phyloP scores from a whole-genome alignment of 1,140 invertebrate species.

The Plutomurus gul region DNA sequence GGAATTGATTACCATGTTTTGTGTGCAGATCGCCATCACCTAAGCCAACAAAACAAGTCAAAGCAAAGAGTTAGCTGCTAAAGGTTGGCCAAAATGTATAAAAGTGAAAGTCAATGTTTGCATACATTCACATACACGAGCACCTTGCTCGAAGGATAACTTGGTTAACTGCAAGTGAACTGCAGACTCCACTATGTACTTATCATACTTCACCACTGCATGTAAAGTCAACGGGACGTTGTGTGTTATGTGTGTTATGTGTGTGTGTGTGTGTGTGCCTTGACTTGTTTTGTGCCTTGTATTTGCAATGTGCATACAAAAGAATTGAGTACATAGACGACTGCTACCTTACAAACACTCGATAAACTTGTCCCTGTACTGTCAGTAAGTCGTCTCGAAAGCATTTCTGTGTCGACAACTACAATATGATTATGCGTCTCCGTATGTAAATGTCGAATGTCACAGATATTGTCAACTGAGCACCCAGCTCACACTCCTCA shows the following conservation, averaged over 20 bases:
- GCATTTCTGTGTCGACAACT: neutral
- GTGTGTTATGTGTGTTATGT: no score
- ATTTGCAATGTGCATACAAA: neutral
- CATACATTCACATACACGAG: neutral
- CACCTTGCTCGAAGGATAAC: no score
- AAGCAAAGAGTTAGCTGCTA: neutral
- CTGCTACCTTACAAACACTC: neutral
- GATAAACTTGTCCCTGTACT: slow-evolving; percentile 1
- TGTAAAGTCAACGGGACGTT: no score
- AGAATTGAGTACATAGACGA: neutral
- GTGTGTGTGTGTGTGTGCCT: no score
- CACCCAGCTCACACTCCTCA: no score
- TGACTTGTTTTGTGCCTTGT: no score
- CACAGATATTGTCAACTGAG: slow-evolving; percentile 3
- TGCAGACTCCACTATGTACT: no score
- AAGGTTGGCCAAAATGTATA: no score
- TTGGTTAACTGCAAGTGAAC: no score
- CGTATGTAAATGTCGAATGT: slow-evolving; percentile 10
- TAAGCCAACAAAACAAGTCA: neutral
- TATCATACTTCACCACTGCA: no score
- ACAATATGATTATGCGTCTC: neutral
- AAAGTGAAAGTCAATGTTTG: slow-evolving; percentile 17
- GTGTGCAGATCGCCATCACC: neutral
- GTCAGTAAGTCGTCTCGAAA: neutral
- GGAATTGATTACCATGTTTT: neutral